Percentiles rank a stretch among this genome's conserved stretches.
phyloP scores from a whole-genome alignment of 1,140 invertebrate genomes.

The Nylanderia fulva region DNA sequence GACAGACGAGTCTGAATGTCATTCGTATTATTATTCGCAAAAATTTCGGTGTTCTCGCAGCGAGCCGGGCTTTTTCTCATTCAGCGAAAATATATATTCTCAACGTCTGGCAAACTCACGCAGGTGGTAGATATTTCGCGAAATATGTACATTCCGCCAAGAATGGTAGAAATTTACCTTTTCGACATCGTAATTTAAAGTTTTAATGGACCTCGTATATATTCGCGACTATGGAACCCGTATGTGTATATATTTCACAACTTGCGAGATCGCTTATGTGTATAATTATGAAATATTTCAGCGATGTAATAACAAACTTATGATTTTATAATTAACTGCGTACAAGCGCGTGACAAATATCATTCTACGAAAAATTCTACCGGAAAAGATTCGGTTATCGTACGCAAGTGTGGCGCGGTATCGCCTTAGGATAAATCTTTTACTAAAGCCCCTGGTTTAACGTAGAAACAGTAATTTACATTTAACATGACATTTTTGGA shows the following conservation, averaged over 20 bases:
- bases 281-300: constrained; percentile 32
- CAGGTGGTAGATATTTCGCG: constrained; percentile 7
- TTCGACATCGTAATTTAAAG: constrained; percentile 47
- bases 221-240: neutral
- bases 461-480: neutral
- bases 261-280: neutral
- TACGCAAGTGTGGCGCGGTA: neutral
- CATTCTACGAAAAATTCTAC: neutral
- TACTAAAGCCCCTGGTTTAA: neutral
- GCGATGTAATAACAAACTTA: constrained; percentile 8
- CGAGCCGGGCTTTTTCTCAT: neutral
- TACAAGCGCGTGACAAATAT: neutral
- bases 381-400: neutral
- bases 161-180: constrained; percentile 34
- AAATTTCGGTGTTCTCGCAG: constrained; percentile 15
- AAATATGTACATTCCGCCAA: constrained; percentile 5
- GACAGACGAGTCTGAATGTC: too few relatives aligned
- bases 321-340: constrained; percentile 28
- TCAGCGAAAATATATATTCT: constrained; percentile 30
- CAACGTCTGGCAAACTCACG: neutral
- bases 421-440: neutral
- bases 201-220: constrained; percentile 39
- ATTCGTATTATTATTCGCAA: constrained; percentile 36
- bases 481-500: neutral
- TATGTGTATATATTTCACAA: neutral